phyloP scores from a whole-genome alignment of 2,113 vertebrate genomes.

The Zeus faber region DNA sequence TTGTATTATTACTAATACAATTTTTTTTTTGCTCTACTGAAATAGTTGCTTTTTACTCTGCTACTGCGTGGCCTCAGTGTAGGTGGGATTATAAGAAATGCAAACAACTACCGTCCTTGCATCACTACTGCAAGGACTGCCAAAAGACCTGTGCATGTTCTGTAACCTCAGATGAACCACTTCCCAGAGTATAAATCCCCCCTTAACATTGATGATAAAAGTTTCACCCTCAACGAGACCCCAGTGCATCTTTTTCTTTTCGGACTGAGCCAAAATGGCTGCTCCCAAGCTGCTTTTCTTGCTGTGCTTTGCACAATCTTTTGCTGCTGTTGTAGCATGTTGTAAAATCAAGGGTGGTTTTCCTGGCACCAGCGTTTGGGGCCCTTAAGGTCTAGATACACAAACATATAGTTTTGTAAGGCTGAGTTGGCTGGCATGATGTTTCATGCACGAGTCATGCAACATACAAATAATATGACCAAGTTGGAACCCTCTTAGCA shows the following conservation, averaged over 20 bases:
- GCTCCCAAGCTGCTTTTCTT: constrained; percentile 32
- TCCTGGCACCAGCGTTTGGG: too few species aligned
- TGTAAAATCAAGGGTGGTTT: background rate
- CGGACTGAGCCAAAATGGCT: constrained; percentile 25
- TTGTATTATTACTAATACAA: too few species aligned
- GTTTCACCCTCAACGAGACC: constrained; percentile 22
- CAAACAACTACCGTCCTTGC: too few species aligned
- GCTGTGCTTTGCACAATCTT: constrained; percentile 23
- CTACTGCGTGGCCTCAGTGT: too few species aligned
- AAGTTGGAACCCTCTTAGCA: too few species aligned
- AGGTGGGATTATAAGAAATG: too few species aligned
- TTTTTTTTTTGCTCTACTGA: background rate
- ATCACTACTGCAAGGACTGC: background rate
- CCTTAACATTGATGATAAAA: constrained; percentile 32
- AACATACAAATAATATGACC: too few species aligned
- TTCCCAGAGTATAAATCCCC: constrained; percentile 21
- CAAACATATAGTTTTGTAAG: too few species aligned
- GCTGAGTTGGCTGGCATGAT: too few species aligned
- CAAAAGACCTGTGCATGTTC: background rate
- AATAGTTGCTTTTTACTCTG: background rate
- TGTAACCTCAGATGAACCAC: constrained; percentile 29
- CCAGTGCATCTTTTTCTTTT: constrained; percentile 17
- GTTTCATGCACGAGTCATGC: too few species aligned
- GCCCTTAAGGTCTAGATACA: too few species aligned
- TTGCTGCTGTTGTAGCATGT: constrained; percentile 8